phyloP scores from a whole-genome alignment of 2,113 vertebrate genomes.

The Fulica atra region DNA sequence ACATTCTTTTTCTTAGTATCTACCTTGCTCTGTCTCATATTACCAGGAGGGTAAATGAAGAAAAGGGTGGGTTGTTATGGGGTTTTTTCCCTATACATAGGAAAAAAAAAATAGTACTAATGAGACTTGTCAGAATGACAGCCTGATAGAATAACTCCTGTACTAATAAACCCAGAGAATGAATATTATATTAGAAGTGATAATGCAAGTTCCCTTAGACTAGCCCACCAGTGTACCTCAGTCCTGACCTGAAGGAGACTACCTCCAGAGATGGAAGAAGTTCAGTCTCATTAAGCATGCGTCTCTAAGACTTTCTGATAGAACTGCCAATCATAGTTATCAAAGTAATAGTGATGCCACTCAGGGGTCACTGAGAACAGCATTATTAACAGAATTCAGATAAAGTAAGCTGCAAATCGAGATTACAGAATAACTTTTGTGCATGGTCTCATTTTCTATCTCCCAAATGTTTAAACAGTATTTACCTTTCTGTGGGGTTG shows the following conservation, averaged over 20 bases:
- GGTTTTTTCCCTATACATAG: neutral
- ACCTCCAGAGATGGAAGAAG: neutral
- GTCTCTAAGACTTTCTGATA: neutral
- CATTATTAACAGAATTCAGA: neutral
- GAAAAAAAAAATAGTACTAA: neutral
- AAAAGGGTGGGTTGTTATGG: neutral
- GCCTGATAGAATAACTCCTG: neutral
- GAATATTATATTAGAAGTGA: neutral
- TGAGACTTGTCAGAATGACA: neutral
- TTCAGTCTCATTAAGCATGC: neutral
- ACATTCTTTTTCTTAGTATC: neutral
- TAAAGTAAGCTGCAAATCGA: neutral
- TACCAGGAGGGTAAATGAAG: neutral
- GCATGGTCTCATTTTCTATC: neutral
- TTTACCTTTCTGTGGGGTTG: neutral
- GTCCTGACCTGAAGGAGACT: neutral
- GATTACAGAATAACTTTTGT: neutral
- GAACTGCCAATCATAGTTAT: neutral
- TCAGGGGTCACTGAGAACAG: neutral
- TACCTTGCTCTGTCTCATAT: neutral
- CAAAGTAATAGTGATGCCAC: neutral
- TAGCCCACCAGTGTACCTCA: neutral
- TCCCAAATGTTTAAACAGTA: neutral
- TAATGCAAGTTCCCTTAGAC: neutral
- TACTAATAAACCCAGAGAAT: neutral